Percentiles rank a stretch among this genome's conserved stretches.
Conservation (phyloP, 2,113 vertebrate species). For the Dolichallabes microphthalmus region DNA sequence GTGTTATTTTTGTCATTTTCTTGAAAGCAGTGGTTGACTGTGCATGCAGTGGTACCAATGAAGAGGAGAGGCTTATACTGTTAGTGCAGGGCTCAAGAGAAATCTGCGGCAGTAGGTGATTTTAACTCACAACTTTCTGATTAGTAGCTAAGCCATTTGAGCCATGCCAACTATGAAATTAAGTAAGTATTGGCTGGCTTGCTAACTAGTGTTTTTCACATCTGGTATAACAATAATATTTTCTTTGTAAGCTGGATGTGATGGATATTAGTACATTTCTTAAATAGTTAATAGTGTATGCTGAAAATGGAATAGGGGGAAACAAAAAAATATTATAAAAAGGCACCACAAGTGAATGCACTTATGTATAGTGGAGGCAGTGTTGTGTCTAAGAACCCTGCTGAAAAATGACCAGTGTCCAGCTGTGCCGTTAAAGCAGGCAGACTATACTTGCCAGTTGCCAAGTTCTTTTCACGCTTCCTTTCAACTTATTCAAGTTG, state of each 20-base stretch:
- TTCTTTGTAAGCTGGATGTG: neutral
- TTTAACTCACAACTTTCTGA: neutral
- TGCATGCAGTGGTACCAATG: neutral
- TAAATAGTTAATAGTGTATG: neutral
- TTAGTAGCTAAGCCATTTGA: neutral
- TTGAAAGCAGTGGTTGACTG: neutral
- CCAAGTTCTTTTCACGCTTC: neutral
- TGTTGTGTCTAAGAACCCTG: neutral
- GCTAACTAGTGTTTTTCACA: neutral
- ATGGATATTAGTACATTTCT: neutral
- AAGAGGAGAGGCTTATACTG: neutral
- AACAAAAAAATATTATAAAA: neutral
- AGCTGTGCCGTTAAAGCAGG: neutral
- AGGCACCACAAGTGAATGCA: neutral
- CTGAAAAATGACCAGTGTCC: neutral
- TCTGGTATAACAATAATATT: neutral
- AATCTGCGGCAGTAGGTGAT: neutral
- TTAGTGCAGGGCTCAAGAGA: neutral
- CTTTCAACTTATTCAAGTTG: neutral
- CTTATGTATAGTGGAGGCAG: neutral
- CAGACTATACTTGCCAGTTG: neutral
- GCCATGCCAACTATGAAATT: neutral
- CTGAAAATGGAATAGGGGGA: neutral
- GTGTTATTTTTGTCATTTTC: neutral
- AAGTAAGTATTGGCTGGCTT: neutral